phyloP scores from a whole-genome alignment of 2,113 vertebrate genomes.

The Erythrocercus mccallii region DNA sequence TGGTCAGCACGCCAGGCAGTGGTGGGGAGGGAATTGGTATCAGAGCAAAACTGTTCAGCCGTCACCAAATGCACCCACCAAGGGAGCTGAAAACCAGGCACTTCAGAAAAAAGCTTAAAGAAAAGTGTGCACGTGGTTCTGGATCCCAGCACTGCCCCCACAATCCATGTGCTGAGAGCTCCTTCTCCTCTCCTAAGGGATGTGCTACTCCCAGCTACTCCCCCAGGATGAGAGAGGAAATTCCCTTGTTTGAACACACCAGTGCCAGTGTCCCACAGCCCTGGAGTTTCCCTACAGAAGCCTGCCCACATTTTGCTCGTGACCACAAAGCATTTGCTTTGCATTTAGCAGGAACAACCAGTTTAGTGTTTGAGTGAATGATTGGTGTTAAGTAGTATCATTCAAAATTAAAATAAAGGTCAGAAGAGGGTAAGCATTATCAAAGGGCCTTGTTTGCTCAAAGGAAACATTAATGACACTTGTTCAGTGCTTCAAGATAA shows the following conservation, averaged over 20 bases:
- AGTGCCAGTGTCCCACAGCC: background rate
- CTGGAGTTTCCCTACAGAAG: constrained; percentile 15
- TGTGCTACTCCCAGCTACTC: background rate
- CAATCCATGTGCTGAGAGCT: background rate
- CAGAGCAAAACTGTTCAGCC: background rate
- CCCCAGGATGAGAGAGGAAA: constrained; percentile 1
- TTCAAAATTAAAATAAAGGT: constrained; percentile 56
- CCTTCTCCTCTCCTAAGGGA: background rate
- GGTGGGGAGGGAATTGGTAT: accelerated
- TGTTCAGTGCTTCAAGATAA: constrained; percentile 60
- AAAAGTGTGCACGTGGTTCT: background rate
- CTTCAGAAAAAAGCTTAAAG: background rate
- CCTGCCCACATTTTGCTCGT: constrained; percentile 12
- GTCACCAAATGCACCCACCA: background rate
- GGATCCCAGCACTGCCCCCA: background rate
- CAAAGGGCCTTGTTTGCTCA: constrained; percentile 56
- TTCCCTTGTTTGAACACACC: background rate
- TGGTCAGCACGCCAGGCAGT: background rate
- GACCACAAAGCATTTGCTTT: constrained; percentile 45
- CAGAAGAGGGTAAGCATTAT: constrained; percentile 47
- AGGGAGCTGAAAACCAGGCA: background rate
- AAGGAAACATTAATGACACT: constrained; percentile 53
- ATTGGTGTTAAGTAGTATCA: constrained; percentile 46
- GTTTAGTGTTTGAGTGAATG: constrained; percentile 34
- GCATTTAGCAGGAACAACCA: constrained; percentile 49